A percentile compares a stretch with the other conserved stretches of the same genome.
Evolutionary conservation across 1,140 invertebrate genomes (phyloP).

Genomic region (Nomia melanderi): DNA sequence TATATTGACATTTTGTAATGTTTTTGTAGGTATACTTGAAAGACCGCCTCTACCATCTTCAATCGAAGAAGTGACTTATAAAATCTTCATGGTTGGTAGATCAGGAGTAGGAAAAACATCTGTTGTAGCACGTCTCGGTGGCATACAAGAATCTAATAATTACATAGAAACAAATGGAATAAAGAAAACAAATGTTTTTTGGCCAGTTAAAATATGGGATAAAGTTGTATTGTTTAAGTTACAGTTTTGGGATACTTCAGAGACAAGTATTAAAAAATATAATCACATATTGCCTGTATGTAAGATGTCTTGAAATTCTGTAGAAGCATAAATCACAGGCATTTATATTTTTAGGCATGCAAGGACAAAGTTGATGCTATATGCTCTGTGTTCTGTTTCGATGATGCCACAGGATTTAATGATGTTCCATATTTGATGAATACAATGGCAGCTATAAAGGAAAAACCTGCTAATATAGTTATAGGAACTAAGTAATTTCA

Average conservation of each 20-base stretch:
- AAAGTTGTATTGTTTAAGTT: conserved; percentile 83
- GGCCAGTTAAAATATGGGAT: conserved; percentile 84
- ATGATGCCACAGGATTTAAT: conserved; percentile 81
- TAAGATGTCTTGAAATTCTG: conserved; percentile 2
- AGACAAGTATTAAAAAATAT: conserved; percentile 82
- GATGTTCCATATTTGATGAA: conserved; percentile 82
- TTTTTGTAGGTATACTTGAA: conserved; percentile 81
- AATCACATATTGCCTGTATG: conserved; percentile 83
- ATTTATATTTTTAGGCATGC: conserved; percentile 77
- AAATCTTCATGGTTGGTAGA: conserved; percentile 83
- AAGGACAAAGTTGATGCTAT: conserved; percentile 82
- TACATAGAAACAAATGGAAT: conserved; percentile 83
- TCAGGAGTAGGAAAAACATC: conserved; percentile 83
- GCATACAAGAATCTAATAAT: conserved; percentile 68
- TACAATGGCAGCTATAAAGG: conserved; percentile 77
- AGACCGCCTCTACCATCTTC: conserved; percentile 79
- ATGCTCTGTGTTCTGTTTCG: conserved; percentile 82
- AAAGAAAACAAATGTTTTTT: conserved; percentile 82
- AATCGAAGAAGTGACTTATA: conserved; percentile 83
- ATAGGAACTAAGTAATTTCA: conserved; percentile 82
- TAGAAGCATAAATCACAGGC: not conserved
- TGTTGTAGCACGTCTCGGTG: conserved; percentile 81
- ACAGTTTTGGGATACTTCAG: conserved; percentile 84
- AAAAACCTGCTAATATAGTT: conserved; percentile 81
- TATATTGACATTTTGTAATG: not conserved